A percentile compares a stretch with the other conserved stretches of the same genome.
Evolutionary conservation across 2,888 invertebrate genomes (phyloP).

Genomic region (Brachyptera putata): DNA sequence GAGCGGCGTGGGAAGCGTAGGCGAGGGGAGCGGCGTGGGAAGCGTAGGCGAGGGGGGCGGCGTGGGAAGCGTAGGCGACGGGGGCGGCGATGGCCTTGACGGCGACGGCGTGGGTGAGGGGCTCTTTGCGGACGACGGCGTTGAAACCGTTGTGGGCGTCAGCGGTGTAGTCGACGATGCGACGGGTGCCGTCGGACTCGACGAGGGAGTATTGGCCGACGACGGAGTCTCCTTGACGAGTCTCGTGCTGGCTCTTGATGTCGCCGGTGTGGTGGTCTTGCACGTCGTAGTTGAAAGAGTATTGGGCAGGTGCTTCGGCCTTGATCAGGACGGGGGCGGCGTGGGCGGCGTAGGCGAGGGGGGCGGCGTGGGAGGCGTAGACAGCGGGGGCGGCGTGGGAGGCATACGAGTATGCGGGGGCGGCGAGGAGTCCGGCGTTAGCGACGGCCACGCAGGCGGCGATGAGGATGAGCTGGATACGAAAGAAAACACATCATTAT

Average conservation of each 20-base stretch:
- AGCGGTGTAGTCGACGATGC: conserved; percentile 11
- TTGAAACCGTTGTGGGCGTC: conserved; percentile 11
- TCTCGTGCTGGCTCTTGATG: conserved; percentile 49
- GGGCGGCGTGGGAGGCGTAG: neutral
- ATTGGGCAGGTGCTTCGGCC: conserved; percentile 37
- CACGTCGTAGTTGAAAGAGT: conserved; percentile 49
- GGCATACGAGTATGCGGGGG: neutral
- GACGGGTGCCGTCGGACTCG: conserved; percentile 6
- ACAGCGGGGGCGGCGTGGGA: neutral
- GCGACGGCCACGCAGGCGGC: conserved; percentile 3
- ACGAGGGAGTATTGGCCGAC: neutral
- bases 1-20: neutral
- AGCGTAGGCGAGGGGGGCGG: neutral
- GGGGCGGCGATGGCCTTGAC: neutral
- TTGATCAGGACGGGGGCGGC: neutral
- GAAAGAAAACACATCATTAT: no score
- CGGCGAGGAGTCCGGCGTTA: neutral
- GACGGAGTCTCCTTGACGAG: conserved; percentile 30
- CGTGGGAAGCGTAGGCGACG: neutral
- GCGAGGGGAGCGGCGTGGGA: neutral
- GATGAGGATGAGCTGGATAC: neutral
- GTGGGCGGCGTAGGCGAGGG: neutral
- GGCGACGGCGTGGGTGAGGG: neutral
- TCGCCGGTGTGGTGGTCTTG: conserved; percentile 47
- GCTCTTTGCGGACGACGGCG: conserved; percentile 11